phyloP scores from a whole-genome alignment of 2,888 invertebrate species.

The Euphydryas editha region DNA sequence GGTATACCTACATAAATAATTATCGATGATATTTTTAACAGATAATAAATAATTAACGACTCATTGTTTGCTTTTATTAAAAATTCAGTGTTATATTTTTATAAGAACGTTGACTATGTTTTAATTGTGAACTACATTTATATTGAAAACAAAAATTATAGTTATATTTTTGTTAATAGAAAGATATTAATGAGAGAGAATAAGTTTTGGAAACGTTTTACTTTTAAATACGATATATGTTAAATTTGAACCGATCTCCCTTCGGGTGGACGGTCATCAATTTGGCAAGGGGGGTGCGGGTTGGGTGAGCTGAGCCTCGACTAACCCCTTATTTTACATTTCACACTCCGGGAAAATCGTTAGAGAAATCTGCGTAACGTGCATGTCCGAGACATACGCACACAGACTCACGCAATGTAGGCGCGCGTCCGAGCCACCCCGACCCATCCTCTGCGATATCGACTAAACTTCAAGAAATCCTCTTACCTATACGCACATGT shows the following conservation, averaged over 20 bases:
- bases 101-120: too few species aligned
- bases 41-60: too few species aligned
- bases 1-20: too few species aligned
- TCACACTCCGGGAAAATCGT: conserved; percentile 84
- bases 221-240: conserved; percentile 81
- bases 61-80: too few species aligned
- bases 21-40: too few species aligned
- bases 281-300: conserved; percentile 69
- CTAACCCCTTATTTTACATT: conserved; percentile 84
- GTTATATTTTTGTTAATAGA: conserved; percentile 2
- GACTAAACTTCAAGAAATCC: conserved; percentile 82
- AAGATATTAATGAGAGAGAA: conserved; percentile 72
- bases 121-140: too few species aligned
- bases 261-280: conserved; percentile 77
- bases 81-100: too few species aligned
- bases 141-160: neutral
- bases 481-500: conserved; percentile 71
- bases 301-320: conserved; percentile 68
- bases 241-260: conserved; percentile 81
- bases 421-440: conserved; percentile 63
- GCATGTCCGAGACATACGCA: conserved; percentile 80
- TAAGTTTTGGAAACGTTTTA: conserved; percentile 73
- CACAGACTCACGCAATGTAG: conserved; percentile 53
- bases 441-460: conserved; percentile 69
- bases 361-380: conserved; percentile 83